Percentiles rank a stretch among this genome's conserved stretches.
Conservation (phyloP, 2,888 invertebrate genomes). For the Amphiduros pacificus region DNA sequence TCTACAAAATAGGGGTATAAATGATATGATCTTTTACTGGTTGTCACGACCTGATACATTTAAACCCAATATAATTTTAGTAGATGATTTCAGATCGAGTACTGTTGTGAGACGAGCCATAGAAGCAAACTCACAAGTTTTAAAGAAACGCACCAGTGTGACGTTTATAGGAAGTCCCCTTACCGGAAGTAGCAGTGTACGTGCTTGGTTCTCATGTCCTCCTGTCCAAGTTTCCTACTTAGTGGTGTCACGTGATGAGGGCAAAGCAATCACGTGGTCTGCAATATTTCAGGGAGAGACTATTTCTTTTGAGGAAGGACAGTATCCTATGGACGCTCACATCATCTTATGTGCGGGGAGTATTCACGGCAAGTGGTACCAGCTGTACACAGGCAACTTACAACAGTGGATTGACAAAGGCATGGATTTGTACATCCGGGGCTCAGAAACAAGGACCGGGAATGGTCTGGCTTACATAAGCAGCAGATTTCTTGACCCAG, state of each 20-base stretch:
- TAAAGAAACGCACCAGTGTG: not conserved
- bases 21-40: too few species aligned
- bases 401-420: slow-evolving; percentile 2
- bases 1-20: too few species aligned
- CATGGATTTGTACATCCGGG: not conserved
- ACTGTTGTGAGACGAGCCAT: not conserved
- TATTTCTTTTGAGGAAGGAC: not conserved
- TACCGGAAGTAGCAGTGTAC: not conserved
- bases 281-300: not conserved
- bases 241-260: not conserved
- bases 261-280: not conserved
- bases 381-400: not conserved
- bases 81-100: not conserved
- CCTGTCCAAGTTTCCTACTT: slow-evolving; percentile 1
- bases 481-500: too few species aligned
- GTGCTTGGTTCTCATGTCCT: not conserved
- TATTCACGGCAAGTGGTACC: not conserved
- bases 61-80: not conserved
- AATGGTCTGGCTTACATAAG: slow-evolving; percentile 1
- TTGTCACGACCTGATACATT: not conserved
- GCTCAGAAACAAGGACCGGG: not conserved
- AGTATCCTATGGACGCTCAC: slow-evolving; percentile 1
- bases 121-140: not conserved
- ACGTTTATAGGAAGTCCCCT: not conserved
- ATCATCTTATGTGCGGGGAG: not conserved